Evolutionary conservation across 2,113 vertebrate genomes (phyloP).

Genomic region (Cryptomyrus ogoouensis): DNA sequence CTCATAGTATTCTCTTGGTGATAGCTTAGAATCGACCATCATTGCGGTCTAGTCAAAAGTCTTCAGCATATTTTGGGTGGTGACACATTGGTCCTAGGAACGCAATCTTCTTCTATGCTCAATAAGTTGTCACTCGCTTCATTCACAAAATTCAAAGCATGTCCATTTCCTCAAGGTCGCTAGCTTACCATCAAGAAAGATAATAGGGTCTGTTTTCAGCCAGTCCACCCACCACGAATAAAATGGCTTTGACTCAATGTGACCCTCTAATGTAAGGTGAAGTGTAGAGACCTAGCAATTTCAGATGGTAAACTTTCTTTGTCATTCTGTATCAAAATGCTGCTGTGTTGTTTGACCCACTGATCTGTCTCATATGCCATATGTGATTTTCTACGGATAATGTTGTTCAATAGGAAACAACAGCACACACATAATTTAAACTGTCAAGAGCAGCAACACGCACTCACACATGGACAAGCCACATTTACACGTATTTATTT

Average conservation of each 20-base stretch:
- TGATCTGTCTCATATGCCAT: slow-evolving; percentile 34
- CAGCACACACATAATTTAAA: not conserved
- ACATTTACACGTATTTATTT: not conserved
- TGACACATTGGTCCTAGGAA: not conserved
- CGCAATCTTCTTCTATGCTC: not conserved
- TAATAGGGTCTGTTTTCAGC: slow-evolving; percentile 31
- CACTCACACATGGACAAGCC: not conserved
- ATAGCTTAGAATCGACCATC: not conserved
- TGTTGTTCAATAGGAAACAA: not conserved
- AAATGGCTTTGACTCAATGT: slow-evolving; percentile 42
- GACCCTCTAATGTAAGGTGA: slow-evolving; percentile 46
- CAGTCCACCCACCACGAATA: slow-evolving; percentile 29
- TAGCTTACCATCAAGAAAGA: slow-evolving; percentile 13
- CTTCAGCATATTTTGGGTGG: not conserved
- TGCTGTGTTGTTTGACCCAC: slow-evolving; percentile 29
- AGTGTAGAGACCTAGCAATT: slow-evolving; percentile 45
- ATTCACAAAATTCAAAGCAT: not conserved
- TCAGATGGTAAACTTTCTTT: slow-evolving; percentile 35
- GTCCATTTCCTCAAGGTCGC: slow-evolving; percentile 6
- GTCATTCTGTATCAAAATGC: slow-evolving; percentile 32
- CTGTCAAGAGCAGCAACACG: not conserved
- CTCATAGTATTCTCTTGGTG: not conserved
- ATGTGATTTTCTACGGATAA: slow-evolving; percentile 20
- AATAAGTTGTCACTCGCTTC: not conserved
- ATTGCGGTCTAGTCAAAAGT: not conserved